These are phyloP conservation scores for Eospalax fontanierii DNA, from an alignment of 2,797 vertebrate species.

Conservation along the genomic window DNA sequence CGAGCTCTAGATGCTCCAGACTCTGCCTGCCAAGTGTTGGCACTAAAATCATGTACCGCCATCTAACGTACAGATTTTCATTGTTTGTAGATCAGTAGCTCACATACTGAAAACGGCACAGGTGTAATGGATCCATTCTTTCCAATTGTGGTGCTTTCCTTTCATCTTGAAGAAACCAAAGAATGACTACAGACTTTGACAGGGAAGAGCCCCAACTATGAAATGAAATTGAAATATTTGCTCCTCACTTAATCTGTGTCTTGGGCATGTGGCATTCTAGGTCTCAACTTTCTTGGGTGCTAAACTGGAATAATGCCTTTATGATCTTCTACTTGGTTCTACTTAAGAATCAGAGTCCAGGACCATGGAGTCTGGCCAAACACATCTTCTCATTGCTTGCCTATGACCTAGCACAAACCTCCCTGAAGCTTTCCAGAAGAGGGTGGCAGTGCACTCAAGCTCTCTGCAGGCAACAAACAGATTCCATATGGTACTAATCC, in stretches of 20 bases:
- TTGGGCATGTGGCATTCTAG: not conserved
- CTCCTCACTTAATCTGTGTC: not conserved
- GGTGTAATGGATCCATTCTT: not conserved
- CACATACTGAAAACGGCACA: not conserved
- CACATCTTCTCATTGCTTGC: not conserved
- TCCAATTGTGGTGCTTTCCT: not conserved
- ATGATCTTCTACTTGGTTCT: not conserved
- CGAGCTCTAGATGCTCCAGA: too few relatives aligned
- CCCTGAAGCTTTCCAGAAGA: not conserved
- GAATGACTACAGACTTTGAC: not conserved
- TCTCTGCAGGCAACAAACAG: not conserved
- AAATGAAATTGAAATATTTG: not conserved
- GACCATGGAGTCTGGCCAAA: not conserved
- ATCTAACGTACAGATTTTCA: not conserved
- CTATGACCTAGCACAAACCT: not conserved
- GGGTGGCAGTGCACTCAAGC: too few relatives aligned
- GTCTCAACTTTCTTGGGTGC: not conserved
- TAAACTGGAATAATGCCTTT: not conserved
- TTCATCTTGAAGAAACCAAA: not conserved
- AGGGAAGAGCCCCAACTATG: not conserved
- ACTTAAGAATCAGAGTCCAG: not conserved
- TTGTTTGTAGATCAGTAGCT: not conserved
- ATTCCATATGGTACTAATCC: not conserved
- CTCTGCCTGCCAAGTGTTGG: not conserved
- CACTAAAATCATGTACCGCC: not conserved